Evolutionary conservation across 2,113 vertebrate species (phyloP).

Genomic region (Athene cunicularia): DNA sequence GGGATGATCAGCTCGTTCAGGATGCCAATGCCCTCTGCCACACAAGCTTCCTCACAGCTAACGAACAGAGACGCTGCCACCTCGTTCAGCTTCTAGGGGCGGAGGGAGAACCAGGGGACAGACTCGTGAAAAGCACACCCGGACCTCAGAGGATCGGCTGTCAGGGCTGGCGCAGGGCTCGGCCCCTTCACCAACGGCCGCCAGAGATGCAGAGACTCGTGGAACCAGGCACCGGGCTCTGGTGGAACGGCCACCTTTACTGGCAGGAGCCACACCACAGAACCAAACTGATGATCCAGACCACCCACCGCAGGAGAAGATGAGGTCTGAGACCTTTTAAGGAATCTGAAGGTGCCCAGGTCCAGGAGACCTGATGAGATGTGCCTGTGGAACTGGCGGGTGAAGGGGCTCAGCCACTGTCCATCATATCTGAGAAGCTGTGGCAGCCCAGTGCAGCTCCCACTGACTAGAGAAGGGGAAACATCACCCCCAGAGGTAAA

Average conservation of each 20-base stretch:
- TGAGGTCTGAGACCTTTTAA: no score
- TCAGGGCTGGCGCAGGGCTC: background rate
- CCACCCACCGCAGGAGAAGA: no score
- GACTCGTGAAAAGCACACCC: background rate
- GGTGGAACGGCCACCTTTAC: background rate
- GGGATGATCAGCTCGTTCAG: constrained; percentile 94
- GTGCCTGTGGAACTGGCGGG: no score
- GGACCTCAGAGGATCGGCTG: background rate
- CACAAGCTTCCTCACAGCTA: constrained; percentile 80
- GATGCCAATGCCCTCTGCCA: constrained; percentile 84
- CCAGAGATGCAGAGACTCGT: background rate
- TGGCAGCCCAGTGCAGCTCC: no score
- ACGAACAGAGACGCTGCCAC: constrained; percentile 85
- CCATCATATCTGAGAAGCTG: no score
- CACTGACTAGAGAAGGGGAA: no score
- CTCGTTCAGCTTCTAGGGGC: constrained; percentile 87
- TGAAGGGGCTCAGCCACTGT: no score
- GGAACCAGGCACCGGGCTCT: background rate
- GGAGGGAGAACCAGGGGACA: background rate
- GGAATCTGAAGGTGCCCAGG: no score
- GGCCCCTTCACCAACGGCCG: background rate
- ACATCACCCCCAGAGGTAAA: no score
- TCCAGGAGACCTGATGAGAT: no score
- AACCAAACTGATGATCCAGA: background rate
- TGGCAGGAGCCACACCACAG: background rate